phyloP scores from a whole-genome alignment of 2,888 invertebrate species.

The Mayetiola destructor region DNA sequence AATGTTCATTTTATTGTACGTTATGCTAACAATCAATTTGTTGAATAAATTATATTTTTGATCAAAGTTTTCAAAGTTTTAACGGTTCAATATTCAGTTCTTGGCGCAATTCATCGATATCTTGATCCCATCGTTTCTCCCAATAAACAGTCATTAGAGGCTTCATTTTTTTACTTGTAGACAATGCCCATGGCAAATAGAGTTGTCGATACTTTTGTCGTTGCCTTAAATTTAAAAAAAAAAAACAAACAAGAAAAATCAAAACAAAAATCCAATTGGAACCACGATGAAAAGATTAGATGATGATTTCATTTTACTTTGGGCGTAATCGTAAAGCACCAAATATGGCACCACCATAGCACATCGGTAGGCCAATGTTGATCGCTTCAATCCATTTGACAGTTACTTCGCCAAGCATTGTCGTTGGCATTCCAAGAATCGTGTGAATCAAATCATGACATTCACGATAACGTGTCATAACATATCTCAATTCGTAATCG shows the following conservation, averaged over 20 bases:
- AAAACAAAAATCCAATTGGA: neutral
- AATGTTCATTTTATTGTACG: too few relatives aligned
- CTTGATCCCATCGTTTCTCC: slow-evolving; percentile 88
- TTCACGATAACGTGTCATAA: slow-evolving; percentile 95
- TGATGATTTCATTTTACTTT: too few relatives aligned
- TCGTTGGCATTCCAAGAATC: slow-evolving; percentile 81
- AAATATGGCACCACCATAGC: slow-evolving; percentile 80
- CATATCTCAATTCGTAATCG: slow-evolving; percentile 76
- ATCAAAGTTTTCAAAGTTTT: too few relatives aligned
- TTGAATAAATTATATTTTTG: too few relatives aligned
- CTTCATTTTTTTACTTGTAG: slow-evolving; percentile 56
- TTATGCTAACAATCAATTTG: too few relatives aligned
- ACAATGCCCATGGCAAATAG: slow-evolving; percentile 77
- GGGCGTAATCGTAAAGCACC: slow-evolving; percentile 76
- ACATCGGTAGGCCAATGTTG: slow-evolving; percentile 93
- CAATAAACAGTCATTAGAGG: slow-evolving; percentile 79
- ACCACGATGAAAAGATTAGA: neutral
- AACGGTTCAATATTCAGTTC: slow-evolving; percentile 63
- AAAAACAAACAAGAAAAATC: neutral
- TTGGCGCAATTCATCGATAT: slow-evolving; percentile 59
- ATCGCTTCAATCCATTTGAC: slow-evolving; percentile 97
- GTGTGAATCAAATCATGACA: slow-evolving; percentile 93
- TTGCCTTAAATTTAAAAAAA: slow-evolving; percentile 43
- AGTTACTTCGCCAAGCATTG: slow-evolving; percentile 81
- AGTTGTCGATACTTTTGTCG: slow-evolving; percentile 57